Evolutionary conservation across 2,113 vertebrate genomes (phyloP).

Genomic region (Tichodroma muraria): DNA sequence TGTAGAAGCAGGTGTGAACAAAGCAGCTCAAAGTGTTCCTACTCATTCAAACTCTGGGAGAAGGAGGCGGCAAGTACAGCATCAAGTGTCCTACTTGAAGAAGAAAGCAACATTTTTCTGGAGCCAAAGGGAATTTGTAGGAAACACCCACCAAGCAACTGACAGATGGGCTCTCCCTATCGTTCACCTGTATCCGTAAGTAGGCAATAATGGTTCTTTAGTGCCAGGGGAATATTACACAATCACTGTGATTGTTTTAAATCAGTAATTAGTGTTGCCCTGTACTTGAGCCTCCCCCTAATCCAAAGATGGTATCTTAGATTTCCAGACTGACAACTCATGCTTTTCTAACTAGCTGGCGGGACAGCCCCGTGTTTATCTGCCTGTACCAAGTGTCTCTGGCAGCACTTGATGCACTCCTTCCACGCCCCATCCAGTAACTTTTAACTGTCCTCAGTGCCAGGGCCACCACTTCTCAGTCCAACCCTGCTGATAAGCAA

Average conservation of each 20-base stretch:
- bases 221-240: neutral
- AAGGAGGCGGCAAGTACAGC: neutral
- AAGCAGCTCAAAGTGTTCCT: neutral
- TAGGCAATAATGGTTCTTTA: neutral
- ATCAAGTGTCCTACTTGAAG: neutral
- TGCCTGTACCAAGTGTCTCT: neutral
- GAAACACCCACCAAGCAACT: neutral
- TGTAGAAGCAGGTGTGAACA: neutral
- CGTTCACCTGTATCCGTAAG: neutral
- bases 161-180: neutral
- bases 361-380: neutral
- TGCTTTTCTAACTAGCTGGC: neutral
- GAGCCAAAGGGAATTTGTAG: neutral
- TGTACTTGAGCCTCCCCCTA: neutral
- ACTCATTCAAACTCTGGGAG: neutral
- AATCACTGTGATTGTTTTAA: neutral
- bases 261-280: neutral
- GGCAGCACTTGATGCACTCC: neutral
- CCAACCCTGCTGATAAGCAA: neutral
- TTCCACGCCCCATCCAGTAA: neutral
- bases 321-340: constrained; percentile 2
- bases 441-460: neutral
- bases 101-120: neutral
- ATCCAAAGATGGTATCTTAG: neutral
- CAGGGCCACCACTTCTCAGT: neutral